A percentile compares a stretch with the other conserved stretches of the same genome.
These are phyloP conservation scores for Leontocebus nigricollis DNA, from an alignment of 2,797 vertebrate species.

Conservation along the genomic window DNA sequence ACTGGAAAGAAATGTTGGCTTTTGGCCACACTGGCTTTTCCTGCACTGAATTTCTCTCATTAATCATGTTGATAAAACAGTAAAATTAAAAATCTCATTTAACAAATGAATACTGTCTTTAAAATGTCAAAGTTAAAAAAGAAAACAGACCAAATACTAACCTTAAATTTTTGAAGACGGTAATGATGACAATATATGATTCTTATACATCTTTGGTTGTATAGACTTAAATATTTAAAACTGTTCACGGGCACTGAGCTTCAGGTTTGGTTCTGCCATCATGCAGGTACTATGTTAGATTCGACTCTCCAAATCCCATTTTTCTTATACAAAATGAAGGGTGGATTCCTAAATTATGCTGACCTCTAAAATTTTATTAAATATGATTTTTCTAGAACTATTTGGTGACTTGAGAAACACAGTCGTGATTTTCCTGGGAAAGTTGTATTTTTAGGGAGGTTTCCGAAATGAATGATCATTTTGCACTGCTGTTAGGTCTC, in stretches of 20 bases:
- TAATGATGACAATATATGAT: not conserved
- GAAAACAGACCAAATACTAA: not conserved
- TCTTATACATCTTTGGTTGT: not conserved
- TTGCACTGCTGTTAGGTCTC: not conserved
- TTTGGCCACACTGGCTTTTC: not conserved
- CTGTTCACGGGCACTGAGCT: not conserved
- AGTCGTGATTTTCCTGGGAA: not conserved
- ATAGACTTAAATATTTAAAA: not conserved
- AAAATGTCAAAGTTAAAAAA: conserved; percentile 27
- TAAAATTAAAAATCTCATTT: conserved; percentile 50
- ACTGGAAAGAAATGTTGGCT: conserved; percentile 18
- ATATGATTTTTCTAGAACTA: not conserved
- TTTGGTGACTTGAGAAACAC: not conserved
- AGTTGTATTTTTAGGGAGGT: conserved; percentile 32
- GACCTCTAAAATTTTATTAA: not conserved
- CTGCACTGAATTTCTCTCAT: conserved; percentile 30
- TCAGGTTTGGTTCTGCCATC: not conserved
- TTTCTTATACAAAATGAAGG: not conserved
- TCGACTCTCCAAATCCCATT: not conserved
- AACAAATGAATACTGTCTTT: conserved; percentile 14
- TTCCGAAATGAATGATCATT: not conserved
- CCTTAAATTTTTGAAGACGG: not conserved
- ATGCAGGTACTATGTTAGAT: not conserved
- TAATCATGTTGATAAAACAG: conserved; percentile 26
- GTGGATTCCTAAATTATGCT: not conserved